Evolutionary conservation across 2,888 invertebrate species (phyloP), one percentile per base, ranked within the genome.

Genomic region (Habrosyne pyritoides): DNA sequence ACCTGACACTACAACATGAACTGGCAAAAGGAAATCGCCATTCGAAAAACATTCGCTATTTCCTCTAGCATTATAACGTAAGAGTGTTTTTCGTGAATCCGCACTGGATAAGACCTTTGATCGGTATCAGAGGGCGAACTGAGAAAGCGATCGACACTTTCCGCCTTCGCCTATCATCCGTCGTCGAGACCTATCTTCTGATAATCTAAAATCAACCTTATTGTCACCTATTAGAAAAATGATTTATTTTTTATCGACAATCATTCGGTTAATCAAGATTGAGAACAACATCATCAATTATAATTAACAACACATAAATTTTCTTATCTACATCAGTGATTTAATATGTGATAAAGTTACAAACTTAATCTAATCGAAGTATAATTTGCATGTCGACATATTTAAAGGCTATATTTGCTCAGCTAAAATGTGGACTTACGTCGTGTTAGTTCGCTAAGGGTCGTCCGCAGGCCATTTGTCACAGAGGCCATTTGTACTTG

Each of bases 401-500:
- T 2, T 67, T 84, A 89, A 81, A 82, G 77, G 58, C 74, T 69
- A 88, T 77, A 83, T 89, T 89, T 76, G 83, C 79, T 80, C 84
- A 85, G 78, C 73, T 74, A 64, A 68, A 78, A 75, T 76, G 77
- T 82, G 86, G 86, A 88, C 84, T 87, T 89, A 88, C 86, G 86
- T 77, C 81, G 73, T 69, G 66, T 67, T 76, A 81, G 73, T 80
- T 81, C 82, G 85, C 81, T 79, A 78, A 81, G 84, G 89, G 87
- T 88, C 90, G 90, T 86, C 90, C 84, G 81, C 84, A 82, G 81
- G 82, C 90, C 90, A 93, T 93, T 93, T 93, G 93, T 93, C 93
- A 93, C 89, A 73, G 83, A 74, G 79, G 87, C 91, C 93, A 93
- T 93, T 93, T 93, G 92, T 93, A 93, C 92, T 91, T 93, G 93